Percentiles rank a stretch among this genome's conserved stretches.
These are phyloP conservation scores for Tachystola acroxantha DNA, from an alignment of 2,888 invertebrate species.

Conservation along the genomic window DNA sequence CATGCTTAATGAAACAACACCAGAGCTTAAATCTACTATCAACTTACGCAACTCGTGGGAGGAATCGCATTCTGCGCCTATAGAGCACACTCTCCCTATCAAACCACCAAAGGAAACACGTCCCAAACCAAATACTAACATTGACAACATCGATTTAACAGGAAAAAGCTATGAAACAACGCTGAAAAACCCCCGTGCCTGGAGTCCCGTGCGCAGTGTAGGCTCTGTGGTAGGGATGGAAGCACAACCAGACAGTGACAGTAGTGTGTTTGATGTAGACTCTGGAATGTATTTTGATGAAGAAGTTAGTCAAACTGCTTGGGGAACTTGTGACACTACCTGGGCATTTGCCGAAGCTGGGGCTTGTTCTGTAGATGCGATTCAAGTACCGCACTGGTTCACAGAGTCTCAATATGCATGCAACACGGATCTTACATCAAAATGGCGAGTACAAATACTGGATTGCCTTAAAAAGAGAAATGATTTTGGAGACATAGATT, in stretches of 20 bases:
- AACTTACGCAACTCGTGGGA: constrained; percentile 81
- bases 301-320: constrained; percentile 84
- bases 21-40: constrained; percentile 69
- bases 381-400: constrained; percentile 88
- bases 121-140: constrained; percentile 48
- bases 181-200: constrained; percentile 88
- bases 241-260: constrained; percentile 91
- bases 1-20: constrained; percentile 32
- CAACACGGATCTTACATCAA: constrained; percentile 82
- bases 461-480: constrained; percentile 81
- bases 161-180: constrained; percentile 85
- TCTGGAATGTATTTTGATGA: constrained; percentile 90
- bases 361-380: constrained; percentile 86
- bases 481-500: constrained; percentile 63
- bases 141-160: constrained; percentile 73
- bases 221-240: constrained; percentile 91
- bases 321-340: constrained; percentile 88
- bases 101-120: constrained; percentile 54
- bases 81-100: constrained; percentile 82
- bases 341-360: constrained; percentile 91
- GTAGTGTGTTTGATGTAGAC: constrained; percentile 88
- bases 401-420: constrained; percentile 78
- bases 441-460: constrained; percentile 87
- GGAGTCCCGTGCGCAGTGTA: constrained; percentile 93
- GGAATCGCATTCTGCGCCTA: constrained; percentile 86